Evolutionary conservation across 2,888 invertebrate species (phyloP).

Genomic region (Drosophila monieri): DNA sequence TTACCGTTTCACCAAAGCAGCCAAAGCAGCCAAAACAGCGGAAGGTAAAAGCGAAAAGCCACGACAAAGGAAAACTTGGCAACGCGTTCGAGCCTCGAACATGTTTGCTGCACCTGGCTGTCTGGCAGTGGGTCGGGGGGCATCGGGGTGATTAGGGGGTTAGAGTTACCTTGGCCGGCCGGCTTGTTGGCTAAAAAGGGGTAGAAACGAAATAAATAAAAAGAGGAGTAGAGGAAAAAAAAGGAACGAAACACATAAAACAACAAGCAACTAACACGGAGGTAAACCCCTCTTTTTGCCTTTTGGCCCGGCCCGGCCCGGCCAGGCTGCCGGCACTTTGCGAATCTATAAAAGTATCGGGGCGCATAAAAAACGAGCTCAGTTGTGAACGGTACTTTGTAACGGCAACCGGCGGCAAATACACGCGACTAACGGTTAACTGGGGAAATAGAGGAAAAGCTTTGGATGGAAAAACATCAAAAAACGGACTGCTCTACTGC

Average conservation of each 20-base stretch:
- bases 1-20: conserved; percentile 33
- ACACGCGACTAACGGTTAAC: conserved; percentile 50
- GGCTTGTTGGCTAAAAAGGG: conserved; percentile 56
- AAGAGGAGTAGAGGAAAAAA: conserved; percentile 4
- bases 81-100: conserved; percentile 70
- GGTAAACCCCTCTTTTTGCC: background rate
- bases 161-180: conserved; percentile 63
- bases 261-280: conserved; percentile 35
- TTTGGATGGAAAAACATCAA: conserved; percentile 8
- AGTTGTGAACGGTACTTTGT: conserved; percentile 83
- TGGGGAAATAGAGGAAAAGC: conserved; percentile 21
- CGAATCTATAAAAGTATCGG: conserved; percentile 83
- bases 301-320: conserved; percentile 45
- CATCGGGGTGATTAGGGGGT: background rate
- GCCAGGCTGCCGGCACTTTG: conserved; percentile 64
- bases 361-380: conserved; percentile 82
- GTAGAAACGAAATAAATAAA: conserved; percentile 44
- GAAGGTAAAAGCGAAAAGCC: conserved; percentile 30
- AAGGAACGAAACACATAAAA: conserved; percentile 23
- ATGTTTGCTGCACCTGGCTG: conserved; percentile 58
- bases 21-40: conserved; percentile 16
- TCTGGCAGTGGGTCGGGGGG: conserved; percentile 4
- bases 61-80: conserved; percentile 59
- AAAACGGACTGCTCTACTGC: conserved; percentile 21
- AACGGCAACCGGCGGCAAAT: conserved; percentile 58